phyloP scores from a whole-genome alignment of 2,113 vertebrate genomes.

The Brachyistius frenatus region DNA sequence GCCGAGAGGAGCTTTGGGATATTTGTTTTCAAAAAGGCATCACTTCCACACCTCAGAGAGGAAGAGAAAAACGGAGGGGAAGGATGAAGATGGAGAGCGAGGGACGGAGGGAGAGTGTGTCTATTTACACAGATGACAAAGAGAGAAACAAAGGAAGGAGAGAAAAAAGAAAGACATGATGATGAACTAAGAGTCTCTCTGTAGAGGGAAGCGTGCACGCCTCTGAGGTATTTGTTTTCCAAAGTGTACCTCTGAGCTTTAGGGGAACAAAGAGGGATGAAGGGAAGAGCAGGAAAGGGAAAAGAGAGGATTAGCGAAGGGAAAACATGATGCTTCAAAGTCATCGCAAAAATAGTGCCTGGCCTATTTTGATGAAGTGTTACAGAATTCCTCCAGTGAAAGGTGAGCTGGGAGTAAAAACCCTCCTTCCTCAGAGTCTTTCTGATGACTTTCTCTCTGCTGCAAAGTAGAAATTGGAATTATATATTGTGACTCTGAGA shows the following conservation, averaged over 20 bases:
- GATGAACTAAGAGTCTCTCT: slow-evolving; percentile 12
- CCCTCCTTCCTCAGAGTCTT: too few relatives aligned
- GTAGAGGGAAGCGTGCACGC: not conserved
- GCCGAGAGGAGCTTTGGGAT: slow-evolving; percentile 52
- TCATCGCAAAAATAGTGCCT: not conserved
- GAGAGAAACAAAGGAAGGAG: not conserved
- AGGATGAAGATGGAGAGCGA: slow-evolving; percentile 14
- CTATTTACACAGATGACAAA: not conserved
- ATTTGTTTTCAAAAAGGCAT: slow-evolving; percentile 61
- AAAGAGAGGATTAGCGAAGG: slow-evolving; percentile 1
- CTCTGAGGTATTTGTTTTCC: slow-evolving; percentile 51
- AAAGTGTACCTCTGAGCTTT: slow-evolving; percentile 47
- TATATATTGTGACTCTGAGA: too few relatives aligned
- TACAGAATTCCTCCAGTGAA: not conserved
- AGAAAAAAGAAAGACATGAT: slow-evolving; percentile 9
- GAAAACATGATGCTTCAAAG: slow-evolving; percentile 13
- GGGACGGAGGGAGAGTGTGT: not conserved
- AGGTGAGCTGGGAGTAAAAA: not conserved
- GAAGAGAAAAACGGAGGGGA: not conserved
- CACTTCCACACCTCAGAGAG: slow-evolving; percentile 24
- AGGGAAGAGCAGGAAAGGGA: not conserved
- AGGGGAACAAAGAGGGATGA: slow-evolving; percentile 14
- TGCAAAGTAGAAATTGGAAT: too few relatives aligned
- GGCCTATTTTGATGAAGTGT: not conserved
- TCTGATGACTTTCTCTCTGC: too few relatives aligned